Evolutionary conservation across 2,113 vertebrate species (phyloP), one percentile per base, ranked within the genome.

Genomic region (Felis chaus): DNA sequence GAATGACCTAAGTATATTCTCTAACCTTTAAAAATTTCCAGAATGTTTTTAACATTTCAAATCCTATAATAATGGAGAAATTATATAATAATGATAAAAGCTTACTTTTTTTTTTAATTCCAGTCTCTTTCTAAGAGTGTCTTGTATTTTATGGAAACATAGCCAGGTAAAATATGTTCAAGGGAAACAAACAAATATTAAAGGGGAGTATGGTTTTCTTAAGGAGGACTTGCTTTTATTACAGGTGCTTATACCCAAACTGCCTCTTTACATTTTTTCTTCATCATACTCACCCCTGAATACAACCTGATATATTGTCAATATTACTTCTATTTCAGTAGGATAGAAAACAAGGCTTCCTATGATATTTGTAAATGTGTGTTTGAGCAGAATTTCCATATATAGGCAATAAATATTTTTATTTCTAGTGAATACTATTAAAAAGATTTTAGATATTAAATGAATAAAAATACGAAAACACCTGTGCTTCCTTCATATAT

Each of bases 1-100:
- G 25, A 73, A 85, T 96, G 98, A 98, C 95, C 96, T 98, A 93
- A 97, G 98, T 96, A 98, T 97, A 98, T 95, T 98, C 98, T 74
- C 88, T 98, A 98, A 97, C 88, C 93, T 98, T 98, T 98, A 97
- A 71, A 86, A 92, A 33, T 97, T 87, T 97, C 25, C 16, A 96
- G 84, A 68, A 85, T 63, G 91, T 94, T 61, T 98, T 97, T 96
- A 98, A 96, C 74, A 98, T 97, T 98, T 98, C 84, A 98, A 97
- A 82, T 85, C 15, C 36, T 73, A 55, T n/a, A 89, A 91, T 93
- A 96, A 94, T 94, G 83, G 86, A 81, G 25, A 82, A 97, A 97
- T 94, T 55, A 53, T 50, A 63, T 89, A 94, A 94, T 13, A 94
- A 57, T 53, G 15, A n/a, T 11, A 57, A 79, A 81, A 23, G 3